Evolutionary conservation across 1,140 invertebrate genomes (phyloP), one percentile per base, ranked within the genome.

Genomic region (Pinna nobilis): DNA sequence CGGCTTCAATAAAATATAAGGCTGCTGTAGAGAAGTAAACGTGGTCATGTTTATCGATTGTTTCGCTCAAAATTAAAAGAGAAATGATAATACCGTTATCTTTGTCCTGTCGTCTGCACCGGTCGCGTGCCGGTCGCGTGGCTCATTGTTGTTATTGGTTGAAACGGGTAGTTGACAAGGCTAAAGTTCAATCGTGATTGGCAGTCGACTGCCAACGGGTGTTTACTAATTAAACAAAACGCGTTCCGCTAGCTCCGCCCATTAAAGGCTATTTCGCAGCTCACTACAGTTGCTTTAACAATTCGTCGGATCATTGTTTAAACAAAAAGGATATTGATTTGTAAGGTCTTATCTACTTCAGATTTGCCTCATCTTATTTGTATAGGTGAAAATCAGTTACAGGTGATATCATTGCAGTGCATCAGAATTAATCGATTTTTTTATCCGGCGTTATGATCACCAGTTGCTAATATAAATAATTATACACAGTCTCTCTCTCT

Each of bases 111-210:
- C 57, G 39, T 35, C 47, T 70, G 30, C 39, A 39, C 28, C n/a
- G 41, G 73, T 75, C 73, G 73, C 67, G 73, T 75, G 73, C 30
- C 61, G 67, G 66, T 75, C 73, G 73, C 73, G 73, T 64, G 73
- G 41, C 67, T 33, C 44, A 55, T 41, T 59, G 60, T 68, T 65
- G 37, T 39, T 28, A 69, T 69, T 69, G 66, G 66, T 35, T 69
- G 39, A 57, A 57, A 37, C 66, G 66, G 51, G 55, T 59, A 55
- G 39, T 59, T 55, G 51, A 57, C 51, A 44, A 57, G 55, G 66
- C 53, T 53, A 69, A 59, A 59, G 66, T 51, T 69, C 66, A 44
- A 25, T 23, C 35, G 23, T 69, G 66, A 69, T 69, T 69, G 66
- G 55, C 37, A 55, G 35, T 28, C 28, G 37, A 37, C 35, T 35